Percentiles rank a stretch among this genome's conserved stretches.
phyloP scores from a whole-genome alignment of 2,888 invertebrate genomes.

The Rhyacophila evoluta region DNA sequence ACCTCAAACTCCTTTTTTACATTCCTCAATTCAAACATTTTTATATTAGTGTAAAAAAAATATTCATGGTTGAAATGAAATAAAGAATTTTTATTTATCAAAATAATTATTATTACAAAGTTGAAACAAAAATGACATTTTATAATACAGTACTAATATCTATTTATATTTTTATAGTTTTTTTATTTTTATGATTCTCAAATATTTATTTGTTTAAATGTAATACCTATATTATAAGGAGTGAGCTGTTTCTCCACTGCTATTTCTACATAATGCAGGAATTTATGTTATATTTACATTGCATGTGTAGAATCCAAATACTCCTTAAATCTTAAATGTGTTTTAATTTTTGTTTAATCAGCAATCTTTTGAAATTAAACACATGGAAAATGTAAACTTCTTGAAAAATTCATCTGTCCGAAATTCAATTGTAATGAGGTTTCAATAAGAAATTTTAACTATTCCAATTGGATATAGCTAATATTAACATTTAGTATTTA shows the following conservation, averaged over 20 bases:
- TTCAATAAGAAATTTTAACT: too few species aligned
- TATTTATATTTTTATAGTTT: neutral
- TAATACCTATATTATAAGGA: neutral
- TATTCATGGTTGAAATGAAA: neutral
- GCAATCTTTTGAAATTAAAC: too few species aligned
- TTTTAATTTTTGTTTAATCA: neutral
- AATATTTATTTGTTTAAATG: neutral
- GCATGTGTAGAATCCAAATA: neutral
- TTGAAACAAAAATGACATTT: neutral
- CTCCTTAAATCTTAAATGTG: neutral
- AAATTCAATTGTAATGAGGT: too few species aligned
- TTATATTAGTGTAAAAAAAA: neutral
- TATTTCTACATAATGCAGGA: neutral
- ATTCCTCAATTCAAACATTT: too few species aligned
- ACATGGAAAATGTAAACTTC: too few species aligned
- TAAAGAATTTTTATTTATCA: neutral
- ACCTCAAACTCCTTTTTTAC: too few species aligned
- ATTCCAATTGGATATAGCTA: too few species aligned
- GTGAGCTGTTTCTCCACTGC: neutral
- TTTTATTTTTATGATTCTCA: neutral
- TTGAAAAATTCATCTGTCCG: too few species aligned
- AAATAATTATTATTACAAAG: neutral
- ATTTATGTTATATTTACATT: constrained; percentile 1
- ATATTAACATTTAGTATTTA: too few species aligned
- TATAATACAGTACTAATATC: neutral